Percentiles rank a stretch among this genome's conserved stretches.
Evolutionary conservation across 1,140 invertebrate genomes (phyloP).

Genomic region (Babylonia areolata): DNA sequence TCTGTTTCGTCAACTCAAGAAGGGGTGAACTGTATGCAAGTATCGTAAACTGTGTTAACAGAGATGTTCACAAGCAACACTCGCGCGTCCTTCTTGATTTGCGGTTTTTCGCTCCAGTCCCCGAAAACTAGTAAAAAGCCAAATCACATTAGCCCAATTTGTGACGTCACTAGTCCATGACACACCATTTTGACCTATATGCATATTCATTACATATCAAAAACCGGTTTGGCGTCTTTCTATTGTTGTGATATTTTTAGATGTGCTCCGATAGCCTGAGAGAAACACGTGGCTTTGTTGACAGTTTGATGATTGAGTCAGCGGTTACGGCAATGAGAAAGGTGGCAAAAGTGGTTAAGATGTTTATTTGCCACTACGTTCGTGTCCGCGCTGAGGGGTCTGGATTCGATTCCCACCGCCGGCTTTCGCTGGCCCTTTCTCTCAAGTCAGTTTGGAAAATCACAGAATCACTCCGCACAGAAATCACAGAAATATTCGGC

Average conservation of each 20-base stretch:
- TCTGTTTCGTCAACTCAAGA: neutral
- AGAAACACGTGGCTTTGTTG: conserved; percentile 12
- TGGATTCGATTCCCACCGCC: neutral
- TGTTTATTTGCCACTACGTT: neutral
- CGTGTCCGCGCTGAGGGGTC: neutral
- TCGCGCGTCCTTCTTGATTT: neutral
- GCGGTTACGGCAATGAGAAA: no score
- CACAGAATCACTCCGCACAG: neutral
- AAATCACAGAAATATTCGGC: neutral
- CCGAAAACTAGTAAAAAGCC: no score
- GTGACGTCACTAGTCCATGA: neutral
- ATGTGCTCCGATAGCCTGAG: neutral
- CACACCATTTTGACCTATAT: neutral
- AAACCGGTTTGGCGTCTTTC: conserved; percentile 25
- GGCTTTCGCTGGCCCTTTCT: neutral
- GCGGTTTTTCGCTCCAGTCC: neutral
- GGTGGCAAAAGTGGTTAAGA: no score
- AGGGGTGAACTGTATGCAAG: neutral
- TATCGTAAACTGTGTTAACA: neutral
- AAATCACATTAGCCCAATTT: no score
- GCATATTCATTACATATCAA: neutral
- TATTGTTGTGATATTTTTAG: neutral
- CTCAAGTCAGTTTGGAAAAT: neutral
- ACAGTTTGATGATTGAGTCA: neutral
- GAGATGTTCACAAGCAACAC: neutral